phyloP scores from a whole-genome alignment of 1,140 invertebrate species.

The Anastrepha obliqua region DNA sequence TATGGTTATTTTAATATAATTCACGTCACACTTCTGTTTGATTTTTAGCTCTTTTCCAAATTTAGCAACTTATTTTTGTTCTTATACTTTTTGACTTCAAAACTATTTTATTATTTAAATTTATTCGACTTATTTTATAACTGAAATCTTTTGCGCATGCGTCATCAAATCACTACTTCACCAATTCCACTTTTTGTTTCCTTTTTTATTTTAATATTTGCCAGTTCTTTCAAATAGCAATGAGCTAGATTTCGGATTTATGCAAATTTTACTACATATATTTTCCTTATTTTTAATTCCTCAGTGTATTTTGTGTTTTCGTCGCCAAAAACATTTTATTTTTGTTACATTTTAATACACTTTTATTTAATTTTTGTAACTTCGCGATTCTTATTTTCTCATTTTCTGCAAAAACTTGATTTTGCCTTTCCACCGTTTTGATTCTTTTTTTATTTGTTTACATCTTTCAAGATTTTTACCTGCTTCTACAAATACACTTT shows the following conservation, averaged over 20 bases:
- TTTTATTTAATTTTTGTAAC: neutral
- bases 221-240: neutral
- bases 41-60: neutral
- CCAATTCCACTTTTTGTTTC: too few relatives aligned
- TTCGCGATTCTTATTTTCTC: slow-evolving; percentile 20
- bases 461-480: slow-evolving; percentile 37
- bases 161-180: neutral
- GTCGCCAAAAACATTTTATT: neutral
- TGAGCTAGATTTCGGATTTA: neutral
- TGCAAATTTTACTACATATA: neutral
- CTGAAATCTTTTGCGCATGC: slow-evolving; percentile 20
- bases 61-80: neutral
- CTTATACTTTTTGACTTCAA: too few relatives aligned
- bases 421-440: slow-evolving; percentile 58
- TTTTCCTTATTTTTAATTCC: neutral
- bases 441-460: slow-evolving; percentile 42
- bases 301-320: neutral
- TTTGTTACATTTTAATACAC: neutral
- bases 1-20: too few relatives aligned
- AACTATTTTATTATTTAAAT: neutral
- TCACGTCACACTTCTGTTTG: too few relatives aligned
- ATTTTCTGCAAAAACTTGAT: slow-evolving; percentile 53
- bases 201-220: neutral
- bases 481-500: slow-evolving; percentile 39
- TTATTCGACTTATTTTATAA: neutral